A percentile compares a stretch with the other conserved stretches of the same genome.
These are phyloP conservation scores for Manis javanica DNA, from an alignment of 2,797 vertebrate species.

Conservation along the genomic window DNA sequence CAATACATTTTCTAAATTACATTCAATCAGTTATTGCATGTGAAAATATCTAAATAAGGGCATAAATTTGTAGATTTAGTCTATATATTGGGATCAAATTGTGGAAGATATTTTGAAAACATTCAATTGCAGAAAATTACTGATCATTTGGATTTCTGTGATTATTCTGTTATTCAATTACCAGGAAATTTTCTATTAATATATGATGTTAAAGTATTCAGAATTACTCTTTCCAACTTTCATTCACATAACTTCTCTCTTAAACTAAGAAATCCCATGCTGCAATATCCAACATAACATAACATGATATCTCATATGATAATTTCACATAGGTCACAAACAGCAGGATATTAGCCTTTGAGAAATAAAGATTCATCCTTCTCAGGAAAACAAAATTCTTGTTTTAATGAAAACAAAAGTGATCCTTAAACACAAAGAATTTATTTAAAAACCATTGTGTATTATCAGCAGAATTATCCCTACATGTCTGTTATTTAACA, in stretches of 20 bases:
- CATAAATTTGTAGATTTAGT: not conserved
- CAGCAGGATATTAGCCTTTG: slow-evolving; percentile 39
- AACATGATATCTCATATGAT: not conserved
- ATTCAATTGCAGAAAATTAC: not conserved
- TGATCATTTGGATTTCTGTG: not conserved
- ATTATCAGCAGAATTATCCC: slow-evolving; percentile 6
- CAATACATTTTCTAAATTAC: not conserved
- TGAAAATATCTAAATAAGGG: not conserved
- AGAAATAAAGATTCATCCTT: slow-evolving; percentile 56
- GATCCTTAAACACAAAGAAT: slow-evolving; percentile 29
- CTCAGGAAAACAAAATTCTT: slow-evolving; percentile 53
- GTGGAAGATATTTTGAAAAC: not conserved
- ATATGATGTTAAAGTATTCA: not conserved
- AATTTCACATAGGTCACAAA: not conserved
- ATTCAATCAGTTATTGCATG: not conserved
- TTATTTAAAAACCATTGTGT: slow-evolving; percentile 41
- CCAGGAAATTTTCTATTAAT: not conserved
- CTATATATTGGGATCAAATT: not conserved
- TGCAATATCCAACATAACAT: not conserved
- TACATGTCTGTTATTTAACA: slow-evolving; percentile 59
- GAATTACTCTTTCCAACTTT: slow-evolving; percentile 5
- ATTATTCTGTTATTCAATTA: not conserved
- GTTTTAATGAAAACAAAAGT: slow-evolving; percentile 58
- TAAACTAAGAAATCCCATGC: slow-evolving; percentile 50
- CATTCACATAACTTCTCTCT: not conserved